Base-by-base conservation (phyloP, 1,140 invertebrate genomes). In the Antheraea mylitta region DNA sequence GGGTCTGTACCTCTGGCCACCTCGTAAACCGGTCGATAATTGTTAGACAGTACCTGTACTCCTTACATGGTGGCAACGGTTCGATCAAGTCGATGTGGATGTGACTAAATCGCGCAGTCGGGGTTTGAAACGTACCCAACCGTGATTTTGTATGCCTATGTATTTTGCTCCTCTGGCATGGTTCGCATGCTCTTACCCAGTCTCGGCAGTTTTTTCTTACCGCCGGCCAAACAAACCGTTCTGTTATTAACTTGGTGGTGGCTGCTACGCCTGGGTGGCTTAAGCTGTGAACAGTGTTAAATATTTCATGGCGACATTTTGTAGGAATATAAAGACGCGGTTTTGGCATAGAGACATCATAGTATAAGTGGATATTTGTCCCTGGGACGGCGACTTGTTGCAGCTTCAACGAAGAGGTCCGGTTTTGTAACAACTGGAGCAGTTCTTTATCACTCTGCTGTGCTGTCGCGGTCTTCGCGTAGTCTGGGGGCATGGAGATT, bases 31-130 rank as follows among this genome's bases (percentile, higher is more conserved):
- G 7, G n/a, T 64, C 62, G 36, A 64, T 64, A 18, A 38, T 38
- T 18, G 37, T 42, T n/a, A 64, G 36, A 18, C 62, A 64, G n/a
- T 64, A 64, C n/a, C 62, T 64, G 36, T 18, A 64, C 5, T 18
- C 62, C 0, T 37, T 9, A 11, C 11, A 64, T 7, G 9, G 7
- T 16, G 62, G 36, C 37, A 38, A 13, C 9, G 22, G 62, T 36
- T 36, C 62, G 7, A 64, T 38, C 9, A 64, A 13, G n/a, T 64
- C 62, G 9, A 64, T 36, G 36, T 64, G 62, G 5, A 64, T 38
- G 16, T 64, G 62, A 16, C 7, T 9, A 38, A 64, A 64, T 4
- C 62, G 59, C 16, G 18, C 18, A 6, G 18, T 16, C 5, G 45
- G 45, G 11, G 16, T 2, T n/a, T 18, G 1, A 42, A 64, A 64